A percentile compares a stretch with the other conserved stretches of the same genome.
These are phyloP conservation scores for Acanthornis magna DNA, from an alignment of 2,797 vertebrate species.

Conservation along the genomic window DNA sequence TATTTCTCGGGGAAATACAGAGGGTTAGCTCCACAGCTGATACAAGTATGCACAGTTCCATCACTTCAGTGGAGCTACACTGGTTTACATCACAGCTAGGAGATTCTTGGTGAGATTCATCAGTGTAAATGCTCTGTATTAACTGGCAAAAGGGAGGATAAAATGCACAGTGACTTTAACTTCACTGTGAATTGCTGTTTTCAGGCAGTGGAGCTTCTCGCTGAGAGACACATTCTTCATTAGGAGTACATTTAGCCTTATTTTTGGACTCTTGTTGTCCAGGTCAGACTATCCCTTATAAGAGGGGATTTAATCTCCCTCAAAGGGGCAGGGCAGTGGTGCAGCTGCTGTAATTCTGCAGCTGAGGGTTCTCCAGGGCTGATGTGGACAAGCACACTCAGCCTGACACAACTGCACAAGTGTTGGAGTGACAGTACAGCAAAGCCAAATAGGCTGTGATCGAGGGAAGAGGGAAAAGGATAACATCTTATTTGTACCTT, in stretches of 20 bases:
- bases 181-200: not conserved
- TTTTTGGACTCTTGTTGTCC: not conserved
- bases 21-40: not conserved
- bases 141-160: not conserved
- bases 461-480: not conserved
- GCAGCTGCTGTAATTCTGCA: not conserved
- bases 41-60: not conserved
- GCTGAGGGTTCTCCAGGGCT: not conserved
- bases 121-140: not conserved
- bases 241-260: not conserved
- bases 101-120: not conserved
- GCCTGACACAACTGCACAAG: not conserved
- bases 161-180: not conserved
- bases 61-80: not conserved
- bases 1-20: not conserved
- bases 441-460: not conserved
- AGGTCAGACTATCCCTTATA: not conserved
- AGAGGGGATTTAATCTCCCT: not conserved
- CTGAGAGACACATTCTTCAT: not conserved
- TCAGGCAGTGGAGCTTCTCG: not conserved
- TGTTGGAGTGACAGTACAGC: not conserved
- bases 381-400: accelerated
- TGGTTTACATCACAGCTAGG: not conserved
- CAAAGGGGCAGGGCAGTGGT: not conserved
- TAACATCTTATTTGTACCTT: not conserved